phyloP scores from a whole-genome alignment of 2,888 invertebrate species.

The Eilema caniola region DNA sequence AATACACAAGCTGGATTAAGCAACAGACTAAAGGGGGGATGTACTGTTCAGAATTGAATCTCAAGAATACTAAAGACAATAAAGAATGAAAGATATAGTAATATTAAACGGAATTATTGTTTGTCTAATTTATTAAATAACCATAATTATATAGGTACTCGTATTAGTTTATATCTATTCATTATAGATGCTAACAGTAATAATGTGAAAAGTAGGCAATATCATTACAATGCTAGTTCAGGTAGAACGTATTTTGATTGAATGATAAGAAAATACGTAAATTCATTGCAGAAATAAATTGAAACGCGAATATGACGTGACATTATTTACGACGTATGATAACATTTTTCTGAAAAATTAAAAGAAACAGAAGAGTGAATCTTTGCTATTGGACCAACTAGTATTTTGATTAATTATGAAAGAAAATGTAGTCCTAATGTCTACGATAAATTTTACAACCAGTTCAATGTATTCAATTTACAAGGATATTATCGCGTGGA shows the following conservation, averaged over 20 bases:
- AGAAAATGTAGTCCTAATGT: constrained; percentile 42
- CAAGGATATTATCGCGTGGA: constrained; percentile 77
- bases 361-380: constrained; percentile 19
- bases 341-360: constrained; percentile 34
- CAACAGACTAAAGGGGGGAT: constrained; percentile 71
- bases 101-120: constrained; percentile 28
- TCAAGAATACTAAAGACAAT: constrained; percentile 11
- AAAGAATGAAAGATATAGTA: constrained; percentile 29
- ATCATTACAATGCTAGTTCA: constrained; percentile 29
- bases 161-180: constrained; percentile 34
- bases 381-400: constrained; percentile 8
- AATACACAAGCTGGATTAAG: constrained; percentile 85
- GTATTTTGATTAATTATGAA: constrained; percentile 34
- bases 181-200: constrained; percentile 25
- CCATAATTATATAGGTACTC: constrained; percentile 14
- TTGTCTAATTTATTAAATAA: constrained; percentile 28
- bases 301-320: constrained; percentile 39
- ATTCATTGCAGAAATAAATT: constrained; percentile 45
- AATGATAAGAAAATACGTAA: constrained; percentile 52
- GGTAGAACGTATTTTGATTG: constrained; percentile 34
- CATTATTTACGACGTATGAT: constrained; percentile 42
- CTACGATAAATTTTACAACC: constrained; percentile 58
- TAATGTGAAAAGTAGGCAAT: constrained; percentile 20
- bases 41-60: constrained; percentile 62
- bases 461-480: constrained; percentile 60